Conservation (phyloP, 2,797 vertebrate species). For the Pseudotriccus pelzelni region DNA sequence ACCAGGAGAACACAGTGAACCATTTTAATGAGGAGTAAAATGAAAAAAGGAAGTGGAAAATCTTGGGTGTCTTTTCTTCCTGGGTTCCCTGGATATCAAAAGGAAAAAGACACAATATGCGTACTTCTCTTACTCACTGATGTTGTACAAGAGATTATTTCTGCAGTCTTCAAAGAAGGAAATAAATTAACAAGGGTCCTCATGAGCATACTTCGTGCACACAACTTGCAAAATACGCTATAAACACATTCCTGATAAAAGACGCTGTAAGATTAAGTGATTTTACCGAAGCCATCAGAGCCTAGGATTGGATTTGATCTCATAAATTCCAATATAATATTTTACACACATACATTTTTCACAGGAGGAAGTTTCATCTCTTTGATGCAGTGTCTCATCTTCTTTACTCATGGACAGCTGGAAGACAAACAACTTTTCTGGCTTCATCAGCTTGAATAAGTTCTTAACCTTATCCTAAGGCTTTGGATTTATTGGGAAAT, state of each 20-base stretch:
- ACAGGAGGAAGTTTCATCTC: neutral
- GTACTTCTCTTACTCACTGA: neutral
- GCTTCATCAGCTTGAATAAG: neutral
- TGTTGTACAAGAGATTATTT: neutral
- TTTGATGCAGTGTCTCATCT: neutral
- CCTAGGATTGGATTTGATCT: neutral
- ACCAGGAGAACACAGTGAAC: neutral
- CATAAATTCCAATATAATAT: neutral
- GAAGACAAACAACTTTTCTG: neutral
- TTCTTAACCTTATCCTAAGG: neutral
- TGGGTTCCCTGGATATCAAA: neutral
- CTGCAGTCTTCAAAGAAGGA: neutral
- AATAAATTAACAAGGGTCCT: neutral
- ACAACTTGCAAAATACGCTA: neutral
- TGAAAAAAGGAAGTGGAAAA: neutral
- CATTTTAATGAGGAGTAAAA: neutral
- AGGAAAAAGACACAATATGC: neutral
- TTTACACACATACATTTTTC: neutral
- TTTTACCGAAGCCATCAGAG: neutral
- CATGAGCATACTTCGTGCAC: neutral
- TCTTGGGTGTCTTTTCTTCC: neutral
- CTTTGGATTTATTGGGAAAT: constrained; percentile 41
- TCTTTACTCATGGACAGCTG: neutral
- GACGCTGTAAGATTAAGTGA: neutral
- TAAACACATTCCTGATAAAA: neutral